Conservation (phyloP, 2,113 vertebrate species). For the Cygnus atratus region DNA sequence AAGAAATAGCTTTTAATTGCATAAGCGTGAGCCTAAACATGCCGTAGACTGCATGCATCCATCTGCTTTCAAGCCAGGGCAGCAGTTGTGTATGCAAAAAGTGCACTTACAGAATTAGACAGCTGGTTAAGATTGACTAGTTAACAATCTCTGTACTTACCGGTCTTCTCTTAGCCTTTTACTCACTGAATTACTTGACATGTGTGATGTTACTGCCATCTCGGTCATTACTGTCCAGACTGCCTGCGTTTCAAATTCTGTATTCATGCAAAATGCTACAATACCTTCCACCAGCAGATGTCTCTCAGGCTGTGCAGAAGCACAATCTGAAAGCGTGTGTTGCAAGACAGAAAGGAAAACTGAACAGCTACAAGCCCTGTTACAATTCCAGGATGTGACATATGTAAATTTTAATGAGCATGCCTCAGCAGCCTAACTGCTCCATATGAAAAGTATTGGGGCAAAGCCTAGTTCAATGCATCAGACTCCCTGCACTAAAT, state of each 20-base stretch:
- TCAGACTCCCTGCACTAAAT: accelerated
- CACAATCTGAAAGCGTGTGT: accelerated
- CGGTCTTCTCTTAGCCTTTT: background rate
- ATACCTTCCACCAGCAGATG: constrained; percentile 11
- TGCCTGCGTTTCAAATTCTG: accelerated
- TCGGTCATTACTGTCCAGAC: background rate
- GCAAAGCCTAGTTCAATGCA: background rate
- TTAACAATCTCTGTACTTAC: background rate
- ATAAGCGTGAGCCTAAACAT: background rate
- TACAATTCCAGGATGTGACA: background rate
- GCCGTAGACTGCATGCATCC: background rate
- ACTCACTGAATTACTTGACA: background rate
- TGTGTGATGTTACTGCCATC: background rate
- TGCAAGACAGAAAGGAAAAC: background rate
- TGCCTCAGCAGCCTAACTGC: background rate
- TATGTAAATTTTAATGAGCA: background rate
- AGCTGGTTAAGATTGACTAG: background rate
- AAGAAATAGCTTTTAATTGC: background rate
- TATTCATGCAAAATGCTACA: background rate
- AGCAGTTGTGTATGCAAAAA: background rate
- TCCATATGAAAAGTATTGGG: background rate
- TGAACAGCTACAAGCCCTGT: background rate
- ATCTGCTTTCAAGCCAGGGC: background rate
- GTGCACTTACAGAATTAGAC: background rate
- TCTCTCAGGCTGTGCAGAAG: background rate